These are phyloP conservation scores for Sericinus montela DNA, from an alignment of 2,888 invertebrate species.

Conservation along the genomic window DNA sequence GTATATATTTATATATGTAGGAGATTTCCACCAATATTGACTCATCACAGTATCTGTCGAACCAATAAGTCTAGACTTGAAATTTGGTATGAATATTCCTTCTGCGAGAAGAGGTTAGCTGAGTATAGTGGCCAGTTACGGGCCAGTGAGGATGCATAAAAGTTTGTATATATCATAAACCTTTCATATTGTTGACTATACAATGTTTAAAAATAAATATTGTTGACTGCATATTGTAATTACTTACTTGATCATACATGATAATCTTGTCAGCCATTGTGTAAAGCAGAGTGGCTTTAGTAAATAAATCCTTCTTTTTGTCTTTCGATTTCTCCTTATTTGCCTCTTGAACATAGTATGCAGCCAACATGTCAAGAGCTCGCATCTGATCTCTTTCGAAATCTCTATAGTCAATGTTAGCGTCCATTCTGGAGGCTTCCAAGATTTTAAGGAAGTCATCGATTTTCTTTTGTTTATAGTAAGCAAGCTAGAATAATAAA, in stretches of 20 bases:
- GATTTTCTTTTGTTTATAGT: conserved; percentile 95
- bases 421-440: conserved; percentile 92
- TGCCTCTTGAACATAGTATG: conserved; percentile 98
- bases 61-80: no score
- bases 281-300: conserved; percentile 97
- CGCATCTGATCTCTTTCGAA: conserved; percentile 99
- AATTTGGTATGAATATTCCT: no score
- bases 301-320: conserved; percentile 94
- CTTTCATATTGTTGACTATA: no score
- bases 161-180: no score
- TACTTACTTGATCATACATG: conserved; percentile 97
- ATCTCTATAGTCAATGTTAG: conserved; percentile 91
- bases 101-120: no score
- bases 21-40: no score
- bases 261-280: conserved; percentile 99
- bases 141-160: no score
- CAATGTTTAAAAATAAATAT: no score
- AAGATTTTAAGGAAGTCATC: conserved; percentile 96
- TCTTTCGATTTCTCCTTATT: conserved; percentile 97
- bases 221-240: background rate
- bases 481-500: conserved; percentile 86
- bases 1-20: no score
- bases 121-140: no score
- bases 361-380: conserved; percentile 97
- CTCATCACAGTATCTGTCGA: no score